A percentile compares a stretch with the other conserved stretches of the same genome.
phyloP scores from a whole-genome alignment of 2,797 vertebrate species.

The Anguilla marmorata region DNA sequence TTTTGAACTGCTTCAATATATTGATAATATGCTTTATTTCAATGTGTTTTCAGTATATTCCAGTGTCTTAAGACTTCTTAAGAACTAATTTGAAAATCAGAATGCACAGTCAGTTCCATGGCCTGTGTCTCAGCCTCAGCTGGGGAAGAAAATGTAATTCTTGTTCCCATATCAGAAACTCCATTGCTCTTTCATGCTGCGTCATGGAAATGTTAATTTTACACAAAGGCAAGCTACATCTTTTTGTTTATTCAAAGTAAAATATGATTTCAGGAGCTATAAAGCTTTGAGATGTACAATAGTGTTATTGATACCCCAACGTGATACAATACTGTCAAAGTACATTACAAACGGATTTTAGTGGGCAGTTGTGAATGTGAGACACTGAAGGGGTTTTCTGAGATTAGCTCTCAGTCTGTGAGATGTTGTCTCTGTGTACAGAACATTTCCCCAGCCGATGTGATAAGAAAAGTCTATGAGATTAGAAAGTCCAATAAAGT shows the following conservation, averaged over 20 bases:
- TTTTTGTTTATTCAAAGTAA: background rate
- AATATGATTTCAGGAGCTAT: background rate
- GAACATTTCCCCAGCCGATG: background rate
- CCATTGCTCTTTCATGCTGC: background rate
- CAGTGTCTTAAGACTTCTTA: too few species aligned
- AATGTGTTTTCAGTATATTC: too few species aligned
- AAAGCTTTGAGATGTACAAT: background rate
- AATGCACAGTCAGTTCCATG: too few species aligned
- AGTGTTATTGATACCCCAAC: background rate
- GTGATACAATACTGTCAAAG: background rate
- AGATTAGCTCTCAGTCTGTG: background rate
- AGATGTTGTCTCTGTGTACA: background rate
- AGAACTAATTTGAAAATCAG: too few species aligned
- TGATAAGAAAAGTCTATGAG: background rate
- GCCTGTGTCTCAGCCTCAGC: too few species aligned
- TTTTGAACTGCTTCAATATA: too few species aligned
- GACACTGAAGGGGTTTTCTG: background rate
- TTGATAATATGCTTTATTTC: too few species aligned
- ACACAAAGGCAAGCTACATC: background rate
- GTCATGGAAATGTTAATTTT: background rate
- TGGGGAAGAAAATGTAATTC: too few species aligned
- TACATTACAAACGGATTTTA: background rate
- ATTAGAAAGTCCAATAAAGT: background rate
- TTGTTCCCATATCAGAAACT: too few species aligned
- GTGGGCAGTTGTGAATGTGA: background rate